Percentiles rank a stretch among this genome's conserved stretches.
Evolutionary conservation across 2,797 vertebrate genomes (phyloP).

Genomic region (Melanogrammus aeglefinus): DNA sequence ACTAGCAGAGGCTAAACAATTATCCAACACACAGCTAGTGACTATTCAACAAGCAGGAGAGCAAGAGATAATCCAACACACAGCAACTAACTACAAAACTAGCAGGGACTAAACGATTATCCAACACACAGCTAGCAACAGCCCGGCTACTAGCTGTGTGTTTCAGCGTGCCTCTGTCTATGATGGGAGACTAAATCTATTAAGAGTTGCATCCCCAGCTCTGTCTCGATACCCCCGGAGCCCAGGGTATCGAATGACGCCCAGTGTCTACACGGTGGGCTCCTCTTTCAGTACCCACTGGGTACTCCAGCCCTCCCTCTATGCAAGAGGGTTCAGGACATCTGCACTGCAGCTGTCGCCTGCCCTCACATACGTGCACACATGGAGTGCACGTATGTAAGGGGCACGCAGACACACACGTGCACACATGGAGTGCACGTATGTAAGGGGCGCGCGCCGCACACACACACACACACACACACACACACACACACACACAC

Average conservation of each 20-base stretch:
- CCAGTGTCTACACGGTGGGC: conserved; percentile 12
- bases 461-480: conserved; percentile 25
- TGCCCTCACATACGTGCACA: conserved; percentile 32
- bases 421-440: conserved; percentile 19
- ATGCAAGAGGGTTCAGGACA: conserved; percentile 40
- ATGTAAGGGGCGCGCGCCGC: too few species aligned
- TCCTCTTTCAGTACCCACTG: conserved; percentile 23
- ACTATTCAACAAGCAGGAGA: background rate
- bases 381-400: background rate
- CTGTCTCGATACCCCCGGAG: background rate
- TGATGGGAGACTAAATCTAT: background rate
- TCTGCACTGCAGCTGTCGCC: conserved; percentile 72
- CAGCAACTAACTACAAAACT: background rate
- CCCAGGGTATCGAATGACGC: conserved; percentile 14
- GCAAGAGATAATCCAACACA: background rate
- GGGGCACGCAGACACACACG: conserved; percentile 20
- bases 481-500: conserved; percentile 24
- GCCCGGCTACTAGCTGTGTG: background rate
- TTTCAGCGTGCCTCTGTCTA: background rate
- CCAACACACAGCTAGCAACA: background rate
- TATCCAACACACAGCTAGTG: background rate
- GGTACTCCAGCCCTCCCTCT: conserved; percentile 7
- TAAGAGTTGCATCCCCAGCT: background rate
- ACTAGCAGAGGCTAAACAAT: background rate
- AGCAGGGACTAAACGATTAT: background rate